Conservation (phyloP, 2,113 vertebrate genomes). For the Neogobius melanostomus region DNA sequence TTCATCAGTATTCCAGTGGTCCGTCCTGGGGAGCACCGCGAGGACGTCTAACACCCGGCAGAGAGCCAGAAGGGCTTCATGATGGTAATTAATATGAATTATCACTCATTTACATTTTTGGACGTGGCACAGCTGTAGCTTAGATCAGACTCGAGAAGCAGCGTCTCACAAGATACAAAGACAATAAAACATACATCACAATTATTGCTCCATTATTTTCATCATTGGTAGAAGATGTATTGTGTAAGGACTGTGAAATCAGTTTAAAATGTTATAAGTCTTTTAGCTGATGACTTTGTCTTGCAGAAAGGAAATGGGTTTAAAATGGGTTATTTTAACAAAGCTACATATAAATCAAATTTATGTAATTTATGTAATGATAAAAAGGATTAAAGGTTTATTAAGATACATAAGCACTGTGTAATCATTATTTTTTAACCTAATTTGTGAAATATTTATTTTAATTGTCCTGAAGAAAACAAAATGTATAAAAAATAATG, state of each 20-base stretch:
- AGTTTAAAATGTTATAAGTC: background rate
- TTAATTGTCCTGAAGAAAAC: background rate
- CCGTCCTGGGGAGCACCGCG: conserved; percentile 17
- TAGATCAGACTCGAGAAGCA: conserved; percentile 3
- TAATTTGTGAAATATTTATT: background rate
- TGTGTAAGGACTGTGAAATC: background rate
- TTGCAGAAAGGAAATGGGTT: background rate
- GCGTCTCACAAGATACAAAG: background rate
- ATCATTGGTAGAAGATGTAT: background rate
- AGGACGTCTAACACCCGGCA: conserved; percentile 18
- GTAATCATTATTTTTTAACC: background rate
- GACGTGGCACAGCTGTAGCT: conserved; percentile 10
- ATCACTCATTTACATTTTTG: conserved; percentile 23
- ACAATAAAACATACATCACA: background rate
- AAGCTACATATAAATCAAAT: background rate
- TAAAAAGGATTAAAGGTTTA: background rate
- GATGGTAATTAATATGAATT: conserved; percentile 39
- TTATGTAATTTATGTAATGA: background rate
- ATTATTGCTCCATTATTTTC: background rate
- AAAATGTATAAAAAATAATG: background rate
- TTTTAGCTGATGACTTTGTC: background rate
- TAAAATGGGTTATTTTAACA: conserved; percentile 14
- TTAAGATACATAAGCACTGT: background rate
- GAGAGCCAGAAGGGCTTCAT: conserved; percentile 16
- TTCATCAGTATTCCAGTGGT: conserved; percentile 33